These are phyloP conservation scores for Tyria jacobaeae DNA, from an alignment of 2,888 invertebrate genomes.

Conservation along the genomic window DNA sequence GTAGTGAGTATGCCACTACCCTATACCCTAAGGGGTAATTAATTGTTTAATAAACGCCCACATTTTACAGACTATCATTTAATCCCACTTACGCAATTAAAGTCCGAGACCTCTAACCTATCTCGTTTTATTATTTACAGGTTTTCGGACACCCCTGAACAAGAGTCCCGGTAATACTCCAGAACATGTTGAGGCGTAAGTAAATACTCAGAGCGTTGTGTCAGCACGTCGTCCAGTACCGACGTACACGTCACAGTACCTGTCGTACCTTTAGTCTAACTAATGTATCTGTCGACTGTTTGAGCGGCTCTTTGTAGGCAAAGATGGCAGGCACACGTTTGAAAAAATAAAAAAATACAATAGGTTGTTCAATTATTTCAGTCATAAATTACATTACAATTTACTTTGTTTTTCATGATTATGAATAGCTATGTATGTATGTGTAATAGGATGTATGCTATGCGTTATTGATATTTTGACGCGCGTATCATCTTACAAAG, in stretches of 20 bases:
- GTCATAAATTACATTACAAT: not conserved
- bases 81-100: not conserved
- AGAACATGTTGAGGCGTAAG: slow-evolving; percentile 40
- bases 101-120: not conserved
- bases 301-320: too few relatives aligned
- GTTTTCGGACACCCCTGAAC: slow-evolving; percentile 56
- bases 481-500: too few relatives aligned
- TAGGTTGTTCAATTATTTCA: too few relatives aligned
- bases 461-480: too few relatives aligned
- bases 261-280: slow-evolving; percentile 9
- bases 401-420: not conserved
- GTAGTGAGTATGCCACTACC: too few relatives aligned
- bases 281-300: not conserved
- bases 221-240: slow-evolving; percentile 20
- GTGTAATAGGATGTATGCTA: not conserved
- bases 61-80: too few relatives aligned
- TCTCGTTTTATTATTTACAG: slow-evolving; percentile 50
- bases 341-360: too few relatives aligned
- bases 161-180: slow-evolving; percentile 64
- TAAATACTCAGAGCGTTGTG: slow-evolving; percentile 81
- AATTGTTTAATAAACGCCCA: too few relatives aligned
- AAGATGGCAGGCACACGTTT: slow-evolving; percentile 27
- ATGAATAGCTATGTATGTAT: not conserved
- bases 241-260: slow-evolving; percentile 5
- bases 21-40: too few relatives aligned